Evolutionary conservation across 2,888 invertebrate species (phyloP).

Genomic region (Anagyrus pseudococci): DNA sequence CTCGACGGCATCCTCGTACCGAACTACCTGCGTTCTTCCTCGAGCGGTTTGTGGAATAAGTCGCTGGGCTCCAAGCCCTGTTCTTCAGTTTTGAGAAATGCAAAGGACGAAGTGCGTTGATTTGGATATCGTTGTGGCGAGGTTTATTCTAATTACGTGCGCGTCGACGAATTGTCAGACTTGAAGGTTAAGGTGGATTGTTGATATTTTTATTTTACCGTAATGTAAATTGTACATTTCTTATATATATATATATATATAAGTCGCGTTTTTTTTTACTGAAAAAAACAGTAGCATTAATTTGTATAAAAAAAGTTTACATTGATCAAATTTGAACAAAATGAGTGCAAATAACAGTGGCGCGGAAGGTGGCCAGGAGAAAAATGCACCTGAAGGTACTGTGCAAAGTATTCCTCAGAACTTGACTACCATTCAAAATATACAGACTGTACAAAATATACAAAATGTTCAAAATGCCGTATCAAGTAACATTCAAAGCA

Average conservation of each 20-base stretch:
- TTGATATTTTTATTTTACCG: neutral
- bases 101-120: too few relatives aligned
- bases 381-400: constrained; percentile 50
- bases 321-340: constrained; percentile 2
- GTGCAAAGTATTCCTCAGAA: constrained; percentile 53
- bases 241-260: neutral
- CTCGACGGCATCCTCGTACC: too few relatives aligned
- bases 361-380: constrained; percentile 43
- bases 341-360: constrained; percentile 40
- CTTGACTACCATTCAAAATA: constrained; percentile 54
- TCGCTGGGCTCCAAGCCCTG: too few relatives aligned
- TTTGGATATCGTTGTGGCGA: too few relatives aligned
- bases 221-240: constrained; percentile 10
- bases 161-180: constrained; percentile 13
- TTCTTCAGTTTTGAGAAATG: too few relatives aligned
- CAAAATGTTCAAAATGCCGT: constrained; percentile 52
- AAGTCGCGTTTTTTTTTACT: neutral
- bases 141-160: too few relatives aligned
- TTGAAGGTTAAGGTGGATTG: constrained; percentile 21
- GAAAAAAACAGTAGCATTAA: constrained; percentile 1
- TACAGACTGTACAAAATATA: constrained; percentile 49
- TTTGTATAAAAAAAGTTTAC: constrained; percentile 1
- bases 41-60: too few relatives aligned
- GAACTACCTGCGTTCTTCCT: too few relatives aligned
- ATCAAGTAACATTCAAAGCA: constrained; percentile 53